phyloP scores from a whole-genome alignment of 2,888 invertebrate species.

The Helobdella robusta region DNA sequence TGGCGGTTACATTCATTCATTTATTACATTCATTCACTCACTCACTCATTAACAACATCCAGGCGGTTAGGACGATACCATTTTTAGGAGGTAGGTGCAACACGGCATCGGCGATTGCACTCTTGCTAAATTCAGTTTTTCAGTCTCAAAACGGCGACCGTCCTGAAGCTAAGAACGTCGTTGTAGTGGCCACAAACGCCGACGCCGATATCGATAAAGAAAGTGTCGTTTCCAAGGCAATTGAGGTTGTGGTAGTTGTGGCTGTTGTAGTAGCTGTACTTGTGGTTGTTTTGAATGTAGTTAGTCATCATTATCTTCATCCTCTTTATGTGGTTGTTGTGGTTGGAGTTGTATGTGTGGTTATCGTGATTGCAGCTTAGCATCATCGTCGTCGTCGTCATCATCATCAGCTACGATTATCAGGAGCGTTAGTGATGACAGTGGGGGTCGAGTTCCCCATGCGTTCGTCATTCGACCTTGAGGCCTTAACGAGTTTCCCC shows the following conservation, averaged over 20 bases:
- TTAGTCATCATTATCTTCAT: background rate
- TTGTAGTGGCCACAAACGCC: conserved; percentile 41
- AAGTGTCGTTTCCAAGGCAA: conserved; percentile 40
- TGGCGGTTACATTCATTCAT: no score
- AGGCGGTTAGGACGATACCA: conserved; percentile 19
- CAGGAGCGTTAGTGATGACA: conserved; percentile 1
- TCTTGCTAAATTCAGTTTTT: background rate
- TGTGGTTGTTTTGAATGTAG: background rate
- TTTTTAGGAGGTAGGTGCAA: conserved; percentile 22
- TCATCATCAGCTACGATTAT: background rate
- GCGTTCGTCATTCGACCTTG: background rate
- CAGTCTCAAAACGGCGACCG: conserved; percentile 39
- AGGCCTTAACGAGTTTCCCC: conserved; percentile 3
- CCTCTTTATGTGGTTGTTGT: background rate
- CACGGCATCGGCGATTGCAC: conserved; percentile 16
- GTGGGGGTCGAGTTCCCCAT: background rate
- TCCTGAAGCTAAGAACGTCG: conserved; percentile 39
- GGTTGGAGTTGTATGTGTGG: background rate
- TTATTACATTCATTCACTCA: no score
- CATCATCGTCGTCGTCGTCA: no score
- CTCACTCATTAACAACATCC: no score
- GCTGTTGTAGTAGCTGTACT: background rate
- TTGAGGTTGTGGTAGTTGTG: background rate
- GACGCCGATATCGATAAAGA: conserved; percentile 39
- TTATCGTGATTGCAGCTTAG: conserved; percentile 7